Base-by-base conservation (phyloP, 2,113 vertebrate species). In the Chroicocephalus ridibundus region DNA sequence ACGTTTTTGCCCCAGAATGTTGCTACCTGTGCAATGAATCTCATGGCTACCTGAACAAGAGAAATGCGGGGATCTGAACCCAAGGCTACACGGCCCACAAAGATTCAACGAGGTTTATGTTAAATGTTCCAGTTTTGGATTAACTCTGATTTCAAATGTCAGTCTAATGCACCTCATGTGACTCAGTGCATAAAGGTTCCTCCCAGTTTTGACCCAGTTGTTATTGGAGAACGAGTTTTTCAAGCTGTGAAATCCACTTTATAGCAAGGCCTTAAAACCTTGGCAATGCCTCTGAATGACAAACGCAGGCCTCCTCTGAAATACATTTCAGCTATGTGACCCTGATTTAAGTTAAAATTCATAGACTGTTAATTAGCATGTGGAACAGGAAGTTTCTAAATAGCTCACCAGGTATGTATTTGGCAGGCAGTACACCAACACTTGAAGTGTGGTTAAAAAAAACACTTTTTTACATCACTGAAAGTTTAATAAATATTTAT, bases 301-400 rank as follows among this genome's bases (percentile, higher is more conserved):
- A 95, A 95, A 96, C 16, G 74, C 96, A 95, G 95, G 80, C 90
- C 82, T 96, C 52, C 64, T 77, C 86, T 74, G 79, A 88, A 52
- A 70, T 68, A 68, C 12, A 3, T 82, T 93, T 82, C 22, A 88
- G 96, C 91, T 95, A 54, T 36, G 25, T 96, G 92, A 97, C 93
- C 95, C 88, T 76, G 83, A 95, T 94, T 94, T 78, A 92, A 95
- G 96, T 95, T 97, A 96, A 96, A 94, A 97, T 97, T 96, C 96
- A 96, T 94, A 96, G 96, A 91, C 97, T 97, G 95, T 96, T 98
- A 97, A 97, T 98, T 98, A 98, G 86, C 93, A 74, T 87, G 91
- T 95, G 94, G 88, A 94, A 94, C 96, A 97, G 97, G 98, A 97
- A 94, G 97, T 93, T 96, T 97, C 97, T 97, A 95, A 97, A 97